Evolutionary conservation across 2,113 vertebrate species (phyloP).

Genomic region (Tursiops truncatus): DNA sequence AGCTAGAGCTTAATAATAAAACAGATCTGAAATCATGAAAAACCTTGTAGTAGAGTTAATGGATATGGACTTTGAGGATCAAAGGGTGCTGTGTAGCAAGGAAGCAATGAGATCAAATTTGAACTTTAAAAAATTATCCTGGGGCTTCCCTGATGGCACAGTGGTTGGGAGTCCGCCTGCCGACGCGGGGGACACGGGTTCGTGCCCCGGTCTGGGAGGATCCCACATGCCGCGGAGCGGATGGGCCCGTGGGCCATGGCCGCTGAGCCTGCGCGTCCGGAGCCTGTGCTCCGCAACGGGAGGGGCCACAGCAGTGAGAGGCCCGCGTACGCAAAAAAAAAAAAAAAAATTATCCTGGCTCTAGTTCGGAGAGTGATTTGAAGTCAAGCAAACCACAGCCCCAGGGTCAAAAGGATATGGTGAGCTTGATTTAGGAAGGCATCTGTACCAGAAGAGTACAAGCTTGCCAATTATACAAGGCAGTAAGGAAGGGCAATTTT

Average conservation of each 20-base stretch:
- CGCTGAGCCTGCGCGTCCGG: too few species aligned
- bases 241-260: too few species aligned
- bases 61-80: not conserved
- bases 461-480: not conserved
- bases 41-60: not conserved
- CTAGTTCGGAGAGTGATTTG: constrained; percentile 4
- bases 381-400: not conserved
- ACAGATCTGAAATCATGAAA: not conserved
- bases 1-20: not conserved
- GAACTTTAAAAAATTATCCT: not conserved
- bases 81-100: not conserved
- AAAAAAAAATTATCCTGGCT: not conserved
- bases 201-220: too few species aligned
- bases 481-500: not conserved
- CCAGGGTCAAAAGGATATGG: not conserved
- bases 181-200: too few species aligned
- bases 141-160: too few species aligned
- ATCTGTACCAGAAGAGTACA: not conserved
- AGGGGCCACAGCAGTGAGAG: too few species aligned
- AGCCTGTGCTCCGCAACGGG: too few species aligned
- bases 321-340: too few species aligned
- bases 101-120: not conserved
- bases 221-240: too few species aligned
- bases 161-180: too few species aligned
- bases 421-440: not conserved